phyloP scores from a whole-genome alignment of 1,140 invertebrate species.

The Drosophila ficusphila region DNA sequence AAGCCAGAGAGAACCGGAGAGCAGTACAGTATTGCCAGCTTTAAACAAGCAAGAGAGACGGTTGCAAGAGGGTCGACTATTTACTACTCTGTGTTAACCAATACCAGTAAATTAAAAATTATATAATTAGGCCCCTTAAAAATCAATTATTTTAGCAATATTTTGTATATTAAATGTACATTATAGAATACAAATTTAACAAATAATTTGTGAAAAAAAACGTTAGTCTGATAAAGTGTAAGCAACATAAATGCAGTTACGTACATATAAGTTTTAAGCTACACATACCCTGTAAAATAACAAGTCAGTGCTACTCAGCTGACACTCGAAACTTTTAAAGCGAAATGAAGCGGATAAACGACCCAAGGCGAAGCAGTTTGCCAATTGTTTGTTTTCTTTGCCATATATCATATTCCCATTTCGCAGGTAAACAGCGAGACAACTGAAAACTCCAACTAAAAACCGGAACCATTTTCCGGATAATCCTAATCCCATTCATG shows the following conservation, averaged over 20 bases:
- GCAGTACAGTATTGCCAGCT: slow-evolving; percentile 52
- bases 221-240: too few relatives aligned
- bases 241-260: too few relatives aligned
- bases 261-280: too few relatives aligned
- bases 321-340: not conserved
- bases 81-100: not conserved
- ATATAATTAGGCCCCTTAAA: too few relatives aligned
- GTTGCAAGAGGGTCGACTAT: not conserved
- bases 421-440: slow-evolving; percentile 10
- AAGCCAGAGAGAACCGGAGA: slow-evolving; percentile 9
- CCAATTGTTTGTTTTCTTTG: slow-evolving; percentile 1
- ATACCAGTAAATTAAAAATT: not conserved
- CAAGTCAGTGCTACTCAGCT: not conserved
- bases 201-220: too few relatives aligned
- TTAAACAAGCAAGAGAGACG: not conserved
- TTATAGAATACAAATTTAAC: not conserved
- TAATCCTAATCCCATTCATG: slow-evolving; percentile 66
- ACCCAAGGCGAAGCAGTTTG: not conserved
- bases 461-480: slow-evolving; percentile 34
- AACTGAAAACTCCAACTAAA: slow-evolving; percentile 15
- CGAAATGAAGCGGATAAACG: not conserved
- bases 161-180: not conserved
- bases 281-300: not conserved
- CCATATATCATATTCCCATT: slow-evolving; percentile 6
- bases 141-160: not conserved